phyloP scores from a whole-genome alignment of 2,797 vertebrate species.

The Rhynchonycteris naso region DNA sequence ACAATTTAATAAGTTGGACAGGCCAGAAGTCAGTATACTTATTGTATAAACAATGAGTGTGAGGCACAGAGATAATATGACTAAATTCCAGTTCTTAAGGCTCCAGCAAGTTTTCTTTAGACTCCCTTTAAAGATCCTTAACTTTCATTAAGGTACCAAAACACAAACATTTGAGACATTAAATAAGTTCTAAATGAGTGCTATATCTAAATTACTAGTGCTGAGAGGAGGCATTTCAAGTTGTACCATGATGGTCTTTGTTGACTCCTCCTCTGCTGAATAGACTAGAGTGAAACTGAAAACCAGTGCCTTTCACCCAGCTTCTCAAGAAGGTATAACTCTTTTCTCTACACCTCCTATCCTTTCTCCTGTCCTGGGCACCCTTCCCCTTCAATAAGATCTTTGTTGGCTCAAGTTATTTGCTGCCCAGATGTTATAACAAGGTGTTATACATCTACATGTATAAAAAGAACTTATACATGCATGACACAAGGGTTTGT shows the following conservation, averaged over 20 bases:
- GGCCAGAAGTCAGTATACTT: background rate
- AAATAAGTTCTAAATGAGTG: background rate
- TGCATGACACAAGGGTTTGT: too few species aligned
- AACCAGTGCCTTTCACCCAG: background rate
- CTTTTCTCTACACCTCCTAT: background rate
- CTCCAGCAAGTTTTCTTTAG: background rate
- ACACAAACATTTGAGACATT: background rate
- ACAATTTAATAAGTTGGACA: background rate
- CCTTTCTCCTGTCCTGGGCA: accelerated
- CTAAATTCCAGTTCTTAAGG: background rate
- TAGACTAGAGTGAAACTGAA: background rate
- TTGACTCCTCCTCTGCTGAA: background rate
- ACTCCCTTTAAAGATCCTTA: background rate
- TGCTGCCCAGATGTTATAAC: conserved; percentile 88
- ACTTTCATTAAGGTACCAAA: background rate
- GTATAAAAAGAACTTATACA: conserved; percentile 88
- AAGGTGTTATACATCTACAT: too few species aligned
- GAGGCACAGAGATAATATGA: background rate
- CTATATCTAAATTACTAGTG: background rate
- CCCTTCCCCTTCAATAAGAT: background rate
- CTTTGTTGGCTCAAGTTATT: conserved; percentile 77
- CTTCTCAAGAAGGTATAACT: background rate
- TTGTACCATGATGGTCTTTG: background rate
- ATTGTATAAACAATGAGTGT: background rate
- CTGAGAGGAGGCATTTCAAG: background rate